Evolutionary conservation across 2,888 invertebrate species (phyloP).

Genomic region (Taenaris catops): DNA sequence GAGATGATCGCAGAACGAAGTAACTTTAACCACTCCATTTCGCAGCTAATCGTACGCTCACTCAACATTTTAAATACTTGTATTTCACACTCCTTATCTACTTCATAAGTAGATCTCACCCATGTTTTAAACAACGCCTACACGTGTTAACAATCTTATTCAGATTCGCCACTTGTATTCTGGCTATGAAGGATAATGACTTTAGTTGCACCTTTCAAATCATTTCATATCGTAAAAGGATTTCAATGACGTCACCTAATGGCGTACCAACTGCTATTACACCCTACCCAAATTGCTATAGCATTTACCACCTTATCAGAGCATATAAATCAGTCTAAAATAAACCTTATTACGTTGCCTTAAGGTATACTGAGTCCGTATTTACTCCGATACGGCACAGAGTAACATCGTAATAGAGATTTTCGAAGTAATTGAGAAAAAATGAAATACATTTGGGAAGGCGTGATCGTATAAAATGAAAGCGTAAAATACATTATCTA

Average conservation of each 20-base stretch:
- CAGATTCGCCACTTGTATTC: not conserved
- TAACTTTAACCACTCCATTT: too few species aligned
- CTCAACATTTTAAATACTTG: too few species aligned
- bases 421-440: constrained; percentile 14
- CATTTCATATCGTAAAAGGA: not conserved
- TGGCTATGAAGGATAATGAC: not conserved
- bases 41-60: too few species aligned
- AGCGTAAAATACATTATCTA: constrained; percentile 14
- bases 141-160: too few species aligned
- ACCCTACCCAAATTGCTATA: not conserved
- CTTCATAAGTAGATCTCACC: too few species aligned
- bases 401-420: constrained; percentile 13
- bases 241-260: not conserved
- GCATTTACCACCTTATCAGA: not conserved
- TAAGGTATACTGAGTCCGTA: too few species aligned
- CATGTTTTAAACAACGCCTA: too few species aligned
- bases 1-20: too few species aligned
- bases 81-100: too few species aligned
- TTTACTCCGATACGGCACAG: constrained; percentile 1
- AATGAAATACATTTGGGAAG: constrained; percentile 16
- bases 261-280: not conserved
- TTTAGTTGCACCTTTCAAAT: not conserved
- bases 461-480: constrained; percentile 18
- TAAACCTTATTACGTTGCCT: not conserved
- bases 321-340: not conserved